Percentiles rank a stretch among this genome's conserved stretches.
These are phyloP conservation scores for Yoshiicerus persimilis DNA, from an alignment of 1,140 invertebrate species.

Conservation along the genomic window DNA sequence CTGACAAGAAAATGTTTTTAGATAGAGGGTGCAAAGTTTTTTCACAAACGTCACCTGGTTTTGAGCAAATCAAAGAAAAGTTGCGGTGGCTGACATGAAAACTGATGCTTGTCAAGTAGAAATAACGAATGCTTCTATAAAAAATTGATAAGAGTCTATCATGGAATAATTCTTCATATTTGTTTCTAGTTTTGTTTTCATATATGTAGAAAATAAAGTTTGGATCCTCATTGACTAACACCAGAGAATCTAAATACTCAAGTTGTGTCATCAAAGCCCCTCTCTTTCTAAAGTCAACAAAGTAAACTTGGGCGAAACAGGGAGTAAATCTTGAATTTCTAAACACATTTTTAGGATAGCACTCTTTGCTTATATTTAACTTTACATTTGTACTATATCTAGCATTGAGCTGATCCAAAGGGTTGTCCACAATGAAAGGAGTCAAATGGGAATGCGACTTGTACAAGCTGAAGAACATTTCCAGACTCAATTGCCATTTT, in stretches of 20 bases:
- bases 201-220: background rate
- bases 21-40: background rate
- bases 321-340: background rate
- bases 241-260: background rate
- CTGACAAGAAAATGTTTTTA: background rate
- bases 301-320: background rate
- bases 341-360: background rate
- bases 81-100: too few relatives aligned
- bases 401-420: background rate
- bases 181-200: background rate
- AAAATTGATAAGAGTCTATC: background rate
- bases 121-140: background rate
- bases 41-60: background rate
- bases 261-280: background rate
- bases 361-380: background rate
- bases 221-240: background rate
- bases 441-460: background rate
- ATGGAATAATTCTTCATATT: background rate
- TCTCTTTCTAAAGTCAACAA: background rate
- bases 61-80: too few relatives aligned
- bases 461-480: background rate
- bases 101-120: too few relatives aligned
- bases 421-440: background rate
- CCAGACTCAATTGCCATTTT: background rate
- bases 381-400: background rate